phyloP scores from a whole-genome alignment of 2,113 vertebrate genomes.

The Microtus oregoni region DNA sequence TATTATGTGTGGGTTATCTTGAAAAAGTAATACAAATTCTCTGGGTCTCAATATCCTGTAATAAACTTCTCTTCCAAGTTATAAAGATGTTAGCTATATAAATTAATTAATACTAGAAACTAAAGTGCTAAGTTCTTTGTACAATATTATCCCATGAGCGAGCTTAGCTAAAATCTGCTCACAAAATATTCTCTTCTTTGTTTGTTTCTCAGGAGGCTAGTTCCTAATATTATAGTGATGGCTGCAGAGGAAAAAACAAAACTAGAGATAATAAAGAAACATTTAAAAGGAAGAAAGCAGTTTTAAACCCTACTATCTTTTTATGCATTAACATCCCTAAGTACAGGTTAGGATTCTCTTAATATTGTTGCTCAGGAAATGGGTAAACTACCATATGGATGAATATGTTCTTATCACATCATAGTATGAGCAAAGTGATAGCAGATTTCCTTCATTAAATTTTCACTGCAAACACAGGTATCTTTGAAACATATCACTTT shows the following conservation, averaged over 20 bases:
- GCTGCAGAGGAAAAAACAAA: neutral
- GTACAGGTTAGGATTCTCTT: neutral
- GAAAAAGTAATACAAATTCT: neutral
- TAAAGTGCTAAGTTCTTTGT: neutral
- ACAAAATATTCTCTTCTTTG: neutral
- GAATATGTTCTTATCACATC: neutral
- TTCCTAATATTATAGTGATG: neutral
- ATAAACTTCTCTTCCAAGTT: neutral
- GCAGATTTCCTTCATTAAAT: neutral
- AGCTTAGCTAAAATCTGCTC: neutral
- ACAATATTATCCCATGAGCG: no score
- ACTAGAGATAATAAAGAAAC: neutral
- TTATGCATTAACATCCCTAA: neutral
- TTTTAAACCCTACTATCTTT: neutral
- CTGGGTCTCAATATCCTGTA: neutral
- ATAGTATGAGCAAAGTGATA: neutral
- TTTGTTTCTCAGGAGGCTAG: neutral
- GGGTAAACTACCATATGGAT: neutral
- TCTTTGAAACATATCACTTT: neutral
- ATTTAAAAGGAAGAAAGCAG: neutral
- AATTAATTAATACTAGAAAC: neutral
- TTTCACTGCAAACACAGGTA: conserved; percentile 24
- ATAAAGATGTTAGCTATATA: neutral
- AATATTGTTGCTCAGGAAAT: neutral
- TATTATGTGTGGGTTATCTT: neutral